phyloP scores from a whole-genome alignment of 2,113 vertebrate genomes.

The Maylandia zebra region DNA sequence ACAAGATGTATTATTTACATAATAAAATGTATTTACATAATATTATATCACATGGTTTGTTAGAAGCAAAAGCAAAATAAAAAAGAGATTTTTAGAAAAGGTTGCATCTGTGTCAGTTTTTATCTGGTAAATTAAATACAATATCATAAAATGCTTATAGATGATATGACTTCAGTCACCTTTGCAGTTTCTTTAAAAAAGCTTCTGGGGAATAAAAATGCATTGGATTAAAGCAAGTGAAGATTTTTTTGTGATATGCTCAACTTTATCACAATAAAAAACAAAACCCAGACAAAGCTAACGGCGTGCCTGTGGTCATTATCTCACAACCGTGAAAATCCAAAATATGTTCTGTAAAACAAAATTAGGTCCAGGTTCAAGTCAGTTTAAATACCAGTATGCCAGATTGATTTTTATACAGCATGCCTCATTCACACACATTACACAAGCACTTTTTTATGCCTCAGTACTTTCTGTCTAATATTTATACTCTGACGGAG shows the following conservation, averaged over 20 bases:
- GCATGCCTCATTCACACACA: not conserved
- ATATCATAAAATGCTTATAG: not conserved
- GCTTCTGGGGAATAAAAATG: not conserved
- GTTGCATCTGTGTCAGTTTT: not conserved
- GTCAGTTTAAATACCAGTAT: not conserved
- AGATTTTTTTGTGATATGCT: not conserved
- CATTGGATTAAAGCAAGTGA: not conserved
- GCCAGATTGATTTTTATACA: not conserved
- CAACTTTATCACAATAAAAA: not conserved
- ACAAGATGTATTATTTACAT: not conserved
- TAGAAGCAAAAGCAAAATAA: not conserved
- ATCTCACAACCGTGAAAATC: not conserved
- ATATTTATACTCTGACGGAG: not conserved
- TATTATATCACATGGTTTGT: not conserved
- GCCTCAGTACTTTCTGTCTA: not conserved
- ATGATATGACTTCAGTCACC: not conserved
- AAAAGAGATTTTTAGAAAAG: not conserved
- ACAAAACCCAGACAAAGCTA: not conserved
- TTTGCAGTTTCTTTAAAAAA: not conserved
- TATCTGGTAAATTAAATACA: not conserved
- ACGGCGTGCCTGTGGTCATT: not conserved
- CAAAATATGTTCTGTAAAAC: not conserved
- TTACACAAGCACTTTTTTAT: not conserved
- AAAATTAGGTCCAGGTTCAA: not conserved
- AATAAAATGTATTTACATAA: not conserved